Base-by-base conservation (phyloP, 2,888 invertebrate species). In the Augiades crinisus region DNA sequence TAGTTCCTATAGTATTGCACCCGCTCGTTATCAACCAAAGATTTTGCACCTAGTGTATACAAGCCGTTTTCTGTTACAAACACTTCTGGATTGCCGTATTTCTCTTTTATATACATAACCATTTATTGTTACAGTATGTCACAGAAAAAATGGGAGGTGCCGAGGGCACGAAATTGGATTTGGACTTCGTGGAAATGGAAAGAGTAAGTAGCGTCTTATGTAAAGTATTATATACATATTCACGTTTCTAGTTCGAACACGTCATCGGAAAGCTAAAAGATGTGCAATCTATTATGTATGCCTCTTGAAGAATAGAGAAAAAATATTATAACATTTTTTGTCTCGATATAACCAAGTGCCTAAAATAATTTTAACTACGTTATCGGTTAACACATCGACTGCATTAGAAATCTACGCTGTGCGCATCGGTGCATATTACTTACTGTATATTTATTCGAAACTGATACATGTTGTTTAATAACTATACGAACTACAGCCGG, bases 111-210 rank as follows among this genome's bases (percentile, higher is more conserved):
- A 13, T 64, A 49, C 8, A 36, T 43, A n/a, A n/a, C n/a, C n/a
- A n/a, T n/a, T n/a, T 61, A 72, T 70, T 83, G 75, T 93, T 92
- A 54, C 92, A 98, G 98, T 99, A 98, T 93, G 96, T 99, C 92
- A 99, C 98, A 80, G 99, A 99, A 90, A 99, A 99, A 91, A 99
- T 99, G 95, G 99, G 99, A 61, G 99, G 99, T 81, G 99, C 99
- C 64, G 99, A 99, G 90, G 99, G 99, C 87, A 99, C 99, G 67
- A 99, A 99, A 90, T 93, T 99, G 78, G 99, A 99, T 90, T 94
- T 99, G 88, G 99, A 99, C 76, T 99, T 99, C 84, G 93, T 96
- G 91, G 99, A 99, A 81, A 99, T 99, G 99, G 99, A 99, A 92
- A 95, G 97, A 91, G 98, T 98, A 91, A 93, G 94, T 90, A 43